phyloP scores from a whole-genome alignment of 1,140 invertebrate species.

The Tetraneura akinire region DNA sequence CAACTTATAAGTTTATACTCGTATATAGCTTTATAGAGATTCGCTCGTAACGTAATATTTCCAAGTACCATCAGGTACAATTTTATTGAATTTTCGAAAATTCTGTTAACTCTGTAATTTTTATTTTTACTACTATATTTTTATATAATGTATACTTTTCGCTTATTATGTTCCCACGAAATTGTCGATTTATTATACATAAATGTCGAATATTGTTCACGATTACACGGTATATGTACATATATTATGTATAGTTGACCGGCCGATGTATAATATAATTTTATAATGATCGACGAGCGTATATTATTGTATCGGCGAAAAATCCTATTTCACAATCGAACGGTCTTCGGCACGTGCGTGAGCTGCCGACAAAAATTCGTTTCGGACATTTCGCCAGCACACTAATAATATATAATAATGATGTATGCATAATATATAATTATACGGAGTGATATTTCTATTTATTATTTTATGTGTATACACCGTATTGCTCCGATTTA shows the following conservation, averaged over 20 bases:
- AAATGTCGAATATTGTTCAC: background rate
- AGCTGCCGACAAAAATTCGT: constrained; percentile 3
- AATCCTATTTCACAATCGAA: constrained; percentile 23
- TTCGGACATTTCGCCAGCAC: background rate
- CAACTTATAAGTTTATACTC: too few species aligned
- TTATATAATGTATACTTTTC: background rate
- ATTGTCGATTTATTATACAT: background rate
- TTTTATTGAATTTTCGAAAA: too few species aligned
- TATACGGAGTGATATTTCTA: too few species aligned
- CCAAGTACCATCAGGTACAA: too few species aligned
- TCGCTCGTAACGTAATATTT: too few species aligned
- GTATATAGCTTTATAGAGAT: too few species aligned
- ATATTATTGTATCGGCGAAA: background rate
- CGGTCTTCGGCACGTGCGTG: constrained; percentile 24
- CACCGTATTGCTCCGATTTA: too few species aligned
- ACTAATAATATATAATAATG: background rate
- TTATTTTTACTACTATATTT: too few species aligned
- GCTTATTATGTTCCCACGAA: background rate
- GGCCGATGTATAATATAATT: too few species aligned
- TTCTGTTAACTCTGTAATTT: too few species aligned
- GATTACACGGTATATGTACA: constrained; percentile 23
- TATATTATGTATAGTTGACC: background rate
- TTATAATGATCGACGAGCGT: background rate
- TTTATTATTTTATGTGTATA: too few species aligned
- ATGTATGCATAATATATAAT: too few species aligned